Base-by-base conservation (phyloP, 2,113 vertebrate genomes). In the Carlito syrichta region DNA sequence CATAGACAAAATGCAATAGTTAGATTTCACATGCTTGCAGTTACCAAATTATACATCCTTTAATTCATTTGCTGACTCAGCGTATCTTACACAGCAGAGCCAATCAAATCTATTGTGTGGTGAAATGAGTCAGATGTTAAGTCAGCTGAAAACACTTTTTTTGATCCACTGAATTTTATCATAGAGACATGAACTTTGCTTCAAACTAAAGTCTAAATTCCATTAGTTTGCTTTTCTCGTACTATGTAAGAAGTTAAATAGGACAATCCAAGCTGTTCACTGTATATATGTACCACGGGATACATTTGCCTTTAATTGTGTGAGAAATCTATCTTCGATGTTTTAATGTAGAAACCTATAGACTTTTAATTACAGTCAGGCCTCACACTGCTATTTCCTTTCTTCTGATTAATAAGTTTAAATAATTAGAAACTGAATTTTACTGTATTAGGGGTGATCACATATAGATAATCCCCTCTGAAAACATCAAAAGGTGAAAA, bases 141-240 rank as follows among this genome's bases (percentile, higher is more conserved):
- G 38, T 74, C 19, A 35, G 17, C 35, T 92, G 27, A 63, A 85
- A 87, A 68, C 3, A 71, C 17, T 86, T 48, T 43, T 30, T 95
- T 92, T n/a, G 4, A 90, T 66, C 1, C 17, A 48, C 22, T 90
- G 54, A 45, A 73, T 63, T 71, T 82, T 58, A 58, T 77, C 45
- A 92, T 50, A 63, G 22, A 91, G 14, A 43, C 13, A 56, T 78
- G 68, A 86, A 71, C 14, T 93, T 89, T 58, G 58, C 50, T 83
- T 96, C 69, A 86, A 92, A 40, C 22, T 54, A 68, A 71, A 77
- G 8, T 84, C 88, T 93, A 69, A 86, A 69, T 89, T 96, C 58
- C 62, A 62, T 63, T 63, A 82, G 12, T 85, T 84, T 76, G 14
- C n/a, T 43, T 87, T 77, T 17, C 63, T 79, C 91, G 43, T 43